Evolutionary conservation across 2,888 invertebrate genomes (phyloP).

Genomic region (Pomacea canaliculata): DNA sequence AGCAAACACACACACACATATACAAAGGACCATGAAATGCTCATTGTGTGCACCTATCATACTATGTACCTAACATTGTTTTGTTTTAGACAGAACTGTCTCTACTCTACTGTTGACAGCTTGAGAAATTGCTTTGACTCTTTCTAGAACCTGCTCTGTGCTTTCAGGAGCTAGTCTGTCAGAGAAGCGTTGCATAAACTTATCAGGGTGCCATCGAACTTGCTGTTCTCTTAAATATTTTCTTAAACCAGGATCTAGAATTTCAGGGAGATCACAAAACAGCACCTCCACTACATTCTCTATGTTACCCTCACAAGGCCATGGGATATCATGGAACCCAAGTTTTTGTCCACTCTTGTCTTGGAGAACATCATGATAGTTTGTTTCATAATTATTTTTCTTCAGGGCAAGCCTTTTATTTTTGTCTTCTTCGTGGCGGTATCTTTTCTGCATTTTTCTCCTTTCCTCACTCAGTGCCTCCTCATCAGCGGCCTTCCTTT

Average conservation of each 20-base stretch:
- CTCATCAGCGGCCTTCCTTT: constrained; percentile 12
- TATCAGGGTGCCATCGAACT: constrained; percentile 67
- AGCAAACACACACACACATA: too few species aligned
- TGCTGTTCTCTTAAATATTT: constrained; percentile 58
- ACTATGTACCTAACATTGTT: too few species aligned
- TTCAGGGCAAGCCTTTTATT: constrained; percentile 21
- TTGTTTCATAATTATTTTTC: constrained; percentile 40
- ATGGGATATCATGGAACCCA: constrained; percentile 55
- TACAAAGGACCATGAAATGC: too few species aligned
- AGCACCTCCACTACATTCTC: constrained; percentile 46
- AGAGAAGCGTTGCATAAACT: constrained; percentile 62
- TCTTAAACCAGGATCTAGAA: constrained; percentile 27
- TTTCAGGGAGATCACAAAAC: constrained; percentile 43
- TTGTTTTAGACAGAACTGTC: background rate
- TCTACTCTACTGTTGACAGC: constrained; percentile 49
- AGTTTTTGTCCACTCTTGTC: constrained; percentile 32
- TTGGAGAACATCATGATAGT: constrained; percentile 39
- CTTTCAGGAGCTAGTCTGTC: constrained; percentile 43
- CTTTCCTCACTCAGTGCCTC: constrained; percentile 38
- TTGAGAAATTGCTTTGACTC: constrained; percentile 63
- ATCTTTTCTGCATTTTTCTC: constrained; percentile 47
- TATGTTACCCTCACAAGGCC: constrained; percentile 49
- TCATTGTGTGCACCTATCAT: too few species aligned
- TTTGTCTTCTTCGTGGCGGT: constrained; percentile 38
- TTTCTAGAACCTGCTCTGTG: constrained; percentile 47